Conservation (phyloP, 2,113 vertebrate genomes). For the Gobiocypris rarus region DNA sequence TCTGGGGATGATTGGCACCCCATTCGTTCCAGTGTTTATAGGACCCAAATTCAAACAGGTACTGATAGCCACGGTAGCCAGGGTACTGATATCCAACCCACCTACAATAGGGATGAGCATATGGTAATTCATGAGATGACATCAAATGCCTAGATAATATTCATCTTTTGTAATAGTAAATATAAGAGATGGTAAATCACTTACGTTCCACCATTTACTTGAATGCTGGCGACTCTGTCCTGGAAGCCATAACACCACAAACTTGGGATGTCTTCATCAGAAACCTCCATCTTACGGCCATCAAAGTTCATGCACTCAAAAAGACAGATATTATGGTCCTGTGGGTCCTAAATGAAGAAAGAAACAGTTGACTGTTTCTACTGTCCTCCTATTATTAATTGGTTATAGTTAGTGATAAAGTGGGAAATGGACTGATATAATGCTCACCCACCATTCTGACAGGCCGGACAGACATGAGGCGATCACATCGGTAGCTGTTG, state of each 20-base stretch:
- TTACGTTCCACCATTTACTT: slow-evolving; percentile 84
- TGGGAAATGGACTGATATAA: not conserved
- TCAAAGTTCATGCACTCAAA: slow-evolving; percentile 79
- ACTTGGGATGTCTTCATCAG: slow-evolving; percentile 84
- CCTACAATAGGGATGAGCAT: slow-evolving; percentile 56
- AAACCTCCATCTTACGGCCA: slow-evolving; percentile 85
- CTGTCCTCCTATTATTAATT: not conserved
- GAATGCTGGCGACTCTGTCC: slow-evolving; percentile 80
- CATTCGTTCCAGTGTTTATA: slow-evolving; percentile 86
- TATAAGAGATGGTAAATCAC: slow-evolving; percentile 46
- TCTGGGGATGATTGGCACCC: slow-evolving; percentile 80
- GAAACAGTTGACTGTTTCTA: not conserved
- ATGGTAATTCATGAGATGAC: not conserved
- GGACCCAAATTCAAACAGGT: slow-evolving; percentile 77
- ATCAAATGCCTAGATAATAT: not conserved
- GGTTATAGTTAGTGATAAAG: not conserved
- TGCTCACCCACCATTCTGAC: slow-evolving; percentile 76
- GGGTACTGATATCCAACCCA: slow-evolving; percentile 87
- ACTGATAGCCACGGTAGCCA: slow-evolving; percentile 83
- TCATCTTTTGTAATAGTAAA: not conserved
- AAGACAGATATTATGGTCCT: slow-evolving; percentile 84
- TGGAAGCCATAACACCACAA: slow-evolving; percentile 84
- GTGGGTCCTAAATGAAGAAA: slow-evolving; percentile 69
- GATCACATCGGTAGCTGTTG: slow-evolving; percentile 82
- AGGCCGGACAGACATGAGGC: slow-evolving; percentile 80